Percentiles rank a stretch among this genome's conserved stretches.
These are phyloP conservation scores for Apotomis capreana DNA, from an alignment of 2,888 invertebrate genomes.

Conservation along the genomic window DNA sequence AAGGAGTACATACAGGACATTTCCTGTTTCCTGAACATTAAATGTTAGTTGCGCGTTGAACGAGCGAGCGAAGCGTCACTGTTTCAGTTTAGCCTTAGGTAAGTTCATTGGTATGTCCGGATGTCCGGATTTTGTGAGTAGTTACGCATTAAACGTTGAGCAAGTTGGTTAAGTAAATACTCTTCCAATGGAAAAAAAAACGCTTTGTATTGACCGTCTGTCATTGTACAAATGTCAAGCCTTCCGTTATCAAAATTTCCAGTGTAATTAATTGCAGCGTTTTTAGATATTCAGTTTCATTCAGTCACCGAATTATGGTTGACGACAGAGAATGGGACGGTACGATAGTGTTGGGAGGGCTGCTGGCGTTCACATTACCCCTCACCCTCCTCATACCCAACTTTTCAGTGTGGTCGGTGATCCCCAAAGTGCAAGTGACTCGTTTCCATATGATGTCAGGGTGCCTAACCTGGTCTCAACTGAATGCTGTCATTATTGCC, in stretches of 20 bases:
- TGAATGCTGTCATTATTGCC: constrained; percentile 59
- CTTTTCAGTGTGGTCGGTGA: constrained; percentile 68
- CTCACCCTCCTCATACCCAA: constrained; percentile 67
- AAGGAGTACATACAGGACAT: no score
- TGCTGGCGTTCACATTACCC: constrained; percentile 68
- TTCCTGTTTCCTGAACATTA: no score
- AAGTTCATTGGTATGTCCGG: no score
- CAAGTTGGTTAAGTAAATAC: no score
- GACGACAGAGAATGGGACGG: constrained; percentile 47
- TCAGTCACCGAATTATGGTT: constrained; percentile 54
- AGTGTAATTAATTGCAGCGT: not conserved
- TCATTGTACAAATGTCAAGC: constrained; percentile 18
- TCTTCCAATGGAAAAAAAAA: no score
- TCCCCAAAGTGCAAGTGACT: constrained; percentile 68
- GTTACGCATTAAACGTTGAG: no score
- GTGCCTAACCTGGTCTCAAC: constrained; percentile 64
- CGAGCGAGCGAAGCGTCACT: no score
- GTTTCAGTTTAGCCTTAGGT: no score
- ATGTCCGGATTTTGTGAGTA: no score
- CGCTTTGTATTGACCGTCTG: not conserved
- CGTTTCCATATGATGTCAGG: constrained; percentile 64
- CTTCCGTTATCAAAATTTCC: constrained; percentile 11
- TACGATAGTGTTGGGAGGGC: constrained; percentile 44
- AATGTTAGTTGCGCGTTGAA: no score
- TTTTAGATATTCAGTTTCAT: not conserved